A percentile compares a stretch with the other conserved stretches of the same genome.
These are phyloP conservation scores for Steatornis caripensis DNA, from an alignment of 2,113 vertebrate genomes.

Conservation along the genomic window DNA sequence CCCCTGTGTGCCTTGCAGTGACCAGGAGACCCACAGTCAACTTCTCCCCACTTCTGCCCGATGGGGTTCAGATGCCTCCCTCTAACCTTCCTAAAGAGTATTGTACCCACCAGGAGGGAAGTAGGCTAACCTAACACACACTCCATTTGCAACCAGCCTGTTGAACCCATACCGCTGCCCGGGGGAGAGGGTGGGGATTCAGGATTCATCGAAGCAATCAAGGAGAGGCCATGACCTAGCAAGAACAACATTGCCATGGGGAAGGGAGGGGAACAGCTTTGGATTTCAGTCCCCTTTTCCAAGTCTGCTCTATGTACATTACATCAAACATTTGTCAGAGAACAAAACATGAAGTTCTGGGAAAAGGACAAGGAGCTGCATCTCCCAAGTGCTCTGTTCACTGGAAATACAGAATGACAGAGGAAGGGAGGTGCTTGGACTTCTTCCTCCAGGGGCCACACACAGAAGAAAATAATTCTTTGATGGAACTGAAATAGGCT, in stretches of 20 bases:
- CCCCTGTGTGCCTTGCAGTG: not conserved
- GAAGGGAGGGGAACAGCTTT: not conserved
- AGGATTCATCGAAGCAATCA: not conserved
- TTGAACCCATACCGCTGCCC: constrained; percentile 12
- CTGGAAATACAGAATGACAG: not conserved
- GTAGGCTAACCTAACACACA: not conserved
- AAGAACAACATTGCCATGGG: not conserved
- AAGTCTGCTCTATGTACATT: not conserved
- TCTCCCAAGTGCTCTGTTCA: not conserved
- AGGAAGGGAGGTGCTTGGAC: not conserved
- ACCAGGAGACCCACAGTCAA: not conserved
- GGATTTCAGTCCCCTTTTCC: not conserved
- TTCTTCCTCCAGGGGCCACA: not conserved
- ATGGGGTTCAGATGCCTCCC: not conserved
- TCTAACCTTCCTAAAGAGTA: not conserved
- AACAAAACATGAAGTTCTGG: not conserved
- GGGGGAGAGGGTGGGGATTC: constrained; percentile 4
- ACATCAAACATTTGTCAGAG: not conserved
- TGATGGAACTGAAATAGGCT: not conserved
- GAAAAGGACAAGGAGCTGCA: not conserved
- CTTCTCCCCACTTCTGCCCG: not conserved
- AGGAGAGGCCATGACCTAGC: constrained; percentile 21
- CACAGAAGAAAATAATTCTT: not conserved
- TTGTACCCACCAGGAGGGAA: not conserved
- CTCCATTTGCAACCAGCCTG: not conserved